These are phyloP conservation scores for Nothobranchius furzeri DNA, from an alignment of 2,113 vertebrate genomes.

Conservation along the genomic window DNA sequence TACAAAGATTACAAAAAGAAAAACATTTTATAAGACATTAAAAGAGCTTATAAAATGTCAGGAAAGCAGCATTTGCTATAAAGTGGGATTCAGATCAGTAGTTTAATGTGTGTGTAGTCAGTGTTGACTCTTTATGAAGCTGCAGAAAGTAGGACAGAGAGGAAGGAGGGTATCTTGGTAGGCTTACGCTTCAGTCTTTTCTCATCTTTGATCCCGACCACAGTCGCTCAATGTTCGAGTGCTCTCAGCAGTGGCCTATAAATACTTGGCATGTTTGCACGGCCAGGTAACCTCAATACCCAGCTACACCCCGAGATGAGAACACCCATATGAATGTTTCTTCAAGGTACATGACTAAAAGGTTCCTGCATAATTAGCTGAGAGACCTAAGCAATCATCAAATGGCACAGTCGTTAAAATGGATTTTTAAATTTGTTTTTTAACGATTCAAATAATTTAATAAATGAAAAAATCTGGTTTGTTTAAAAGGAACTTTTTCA, in stretches of 20 bases:
- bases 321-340: neutral
- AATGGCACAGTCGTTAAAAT: too few species aligned
- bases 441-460: too few species aligned
- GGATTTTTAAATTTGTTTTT: too few species aligned
- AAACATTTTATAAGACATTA: neutral
- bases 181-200: slow-evolving; percentile 43
- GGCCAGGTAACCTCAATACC: slow-evolving; percentile 45
- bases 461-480: too few species aligned
- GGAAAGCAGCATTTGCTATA: too few species aligned
- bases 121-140: slow-evolving; percentile 11
- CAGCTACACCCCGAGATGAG: neutral
- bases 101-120: slow-evolving; percentile 19
- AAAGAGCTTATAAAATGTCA: neutral
- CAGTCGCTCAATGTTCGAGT: slow-evolving; percentile 37
- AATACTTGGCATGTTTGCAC: slow-evolving; percentile 40
- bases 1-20: too few species aligned
- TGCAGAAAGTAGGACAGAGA: slow-evolving; percentile 65
- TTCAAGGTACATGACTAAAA: neutral
- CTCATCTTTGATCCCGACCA: slow-evolving; percentile 60
- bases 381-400: neutral
- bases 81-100: slow-evolving; percentile 13
- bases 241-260: slow-evolving; percentile 45
- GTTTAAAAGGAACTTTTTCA: too few species aligned
- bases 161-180: slow-evolving; percentile 34
- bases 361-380: neutral